A percentile compares a stretch with the other conserved stretches of the same genome.
Conservation (phyloP, 2,888 invertebrate genomes). For the Tholera decimalis region DNA sequence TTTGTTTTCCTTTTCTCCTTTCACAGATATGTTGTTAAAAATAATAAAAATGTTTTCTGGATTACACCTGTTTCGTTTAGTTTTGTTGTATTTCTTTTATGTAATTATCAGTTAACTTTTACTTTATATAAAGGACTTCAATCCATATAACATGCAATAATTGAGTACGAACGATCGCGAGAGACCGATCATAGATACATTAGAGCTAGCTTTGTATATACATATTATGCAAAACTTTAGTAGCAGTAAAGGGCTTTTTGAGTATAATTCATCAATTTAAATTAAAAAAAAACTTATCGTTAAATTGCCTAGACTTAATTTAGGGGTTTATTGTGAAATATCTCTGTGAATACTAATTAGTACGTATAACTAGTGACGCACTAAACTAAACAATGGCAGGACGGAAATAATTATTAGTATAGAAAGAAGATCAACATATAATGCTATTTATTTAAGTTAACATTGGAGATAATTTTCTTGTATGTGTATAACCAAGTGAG, state of each 20-base stretch:
- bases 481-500: slow-evolving; percentile 29
- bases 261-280: slow-evolving; percentile 70
- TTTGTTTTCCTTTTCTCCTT: slow-evolving; percentile 82
- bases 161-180: slow-evolving; percentile 55
- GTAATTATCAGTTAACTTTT: slow-evolving; percentile 55
- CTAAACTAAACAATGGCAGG: slow-evolving; percentile 49
- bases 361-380: slow-evolving; percentile 58
- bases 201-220: slow-evolving; percentile 80
- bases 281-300: slow-evolving; percentile 68
- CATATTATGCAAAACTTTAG: slow-evolving; percentile 71
- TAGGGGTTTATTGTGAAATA: slow-evolving; percentile 71
- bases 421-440: slow-evolving; percentile 42
- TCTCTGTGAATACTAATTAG: slow-evolving; percentile 71
- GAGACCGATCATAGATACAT: slow-evolving; percentile 51
- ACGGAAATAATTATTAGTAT: slow-evolving; percentile 56
- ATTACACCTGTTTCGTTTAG: slow-evolving; percentile 82
- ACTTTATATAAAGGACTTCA: slow-evolving; percentile 61
- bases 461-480: slow-evolving; percentile 36
- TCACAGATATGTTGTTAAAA: slow-evolving; percentile 84
- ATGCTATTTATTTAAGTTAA: slow-evolving; percentile 60
- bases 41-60: slow-evolving; percentile 85
- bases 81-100: slow-evolving; percentile 72
- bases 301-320: slow-evolving; percentile 73
- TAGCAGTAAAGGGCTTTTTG: slow-evolving; percentile 74
- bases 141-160: slow-evolving; percentile 66